Evolutionary conservation across 2,888 invertebrate genomes (phyloP).

Genomic region (Geotrupes spiniger): DNA sequence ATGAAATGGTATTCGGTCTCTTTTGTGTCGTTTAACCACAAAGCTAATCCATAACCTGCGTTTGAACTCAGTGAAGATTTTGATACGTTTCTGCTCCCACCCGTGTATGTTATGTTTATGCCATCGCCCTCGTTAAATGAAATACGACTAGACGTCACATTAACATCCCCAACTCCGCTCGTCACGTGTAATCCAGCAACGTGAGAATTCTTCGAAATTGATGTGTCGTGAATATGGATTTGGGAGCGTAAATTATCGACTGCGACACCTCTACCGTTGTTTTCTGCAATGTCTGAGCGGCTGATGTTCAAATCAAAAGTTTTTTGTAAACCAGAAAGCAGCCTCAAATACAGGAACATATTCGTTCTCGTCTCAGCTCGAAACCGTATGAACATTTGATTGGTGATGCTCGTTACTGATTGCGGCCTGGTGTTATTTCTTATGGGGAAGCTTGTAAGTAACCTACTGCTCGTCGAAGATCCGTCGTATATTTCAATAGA

Average conservation of each 20-base stretch:
- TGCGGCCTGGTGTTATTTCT: constrained; percentile 86
- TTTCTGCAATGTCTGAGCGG: constrained; percentile 80
- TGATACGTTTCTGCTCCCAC: constrained; percentile 91
- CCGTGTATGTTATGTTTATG: constrained; percentile 91
- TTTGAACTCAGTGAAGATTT: constrained; percentile 83
- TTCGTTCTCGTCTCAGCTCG: constrained; percentile 69
- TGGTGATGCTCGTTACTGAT: constrained; percentile 77
- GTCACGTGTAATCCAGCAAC: constrained; percentile 88
- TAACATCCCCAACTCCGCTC: constrained; percentile 90
- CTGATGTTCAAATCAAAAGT: constrained; percentile 85
- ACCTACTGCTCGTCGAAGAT: constrained; percentile 64
- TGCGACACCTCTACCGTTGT: constrained; percentile 93
- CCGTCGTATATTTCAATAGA: constrained; percentile 78
- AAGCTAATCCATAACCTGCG: constrained; percentile 80
- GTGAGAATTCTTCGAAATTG: constrained; percentile 83
- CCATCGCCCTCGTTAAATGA: constrained; percentile 92
- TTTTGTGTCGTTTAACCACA: constrained; percentile 85
- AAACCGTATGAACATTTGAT: constrained; percentile 78
- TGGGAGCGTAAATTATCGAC: constrained; percentile 87
- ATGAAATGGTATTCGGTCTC: constrained; percentile 74
- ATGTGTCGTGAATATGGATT: constrained; percentile 78
- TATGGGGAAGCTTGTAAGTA: constrained; percentile 69
- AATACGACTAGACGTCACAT: constrained; percentile 86
- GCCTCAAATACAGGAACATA: constrained; percentile 72
- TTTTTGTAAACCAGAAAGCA: constrained; percentile 74